These are phyloP conservation scores for Dermochelys coriacea DNA, from an alignment of 2,797 vertebrate species.

Conservation along the genomic window DNA sequence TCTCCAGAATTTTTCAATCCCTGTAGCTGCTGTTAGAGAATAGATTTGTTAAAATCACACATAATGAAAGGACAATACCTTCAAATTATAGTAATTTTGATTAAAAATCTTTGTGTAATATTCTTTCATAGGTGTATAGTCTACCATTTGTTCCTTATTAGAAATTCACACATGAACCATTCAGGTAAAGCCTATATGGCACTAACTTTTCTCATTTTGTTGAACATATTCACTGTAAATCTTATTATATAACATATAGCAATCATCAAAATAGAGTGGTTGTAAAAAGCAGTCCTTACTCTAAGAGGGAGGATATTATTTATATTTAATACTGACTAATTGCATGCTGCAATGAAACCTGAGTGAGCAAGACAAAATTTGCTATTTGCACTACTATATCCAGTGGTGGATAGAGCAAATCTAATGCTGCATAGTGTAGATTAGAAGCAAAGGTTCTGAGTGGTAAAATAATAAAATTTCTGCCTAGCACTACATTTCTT, in stretches of 20 bases:
- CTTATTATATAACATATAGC: not conserved
- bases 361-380: not conserved
- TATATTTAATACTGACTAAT: not conserved
- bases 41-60: not conserved
- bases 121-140: not conserved
- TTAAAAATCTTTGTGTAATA: not conserved
- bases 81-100: not conserved
- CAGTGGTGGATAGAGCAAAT: not conserved
- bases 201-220: not conserved
- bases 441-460: not conserved
- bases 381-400: not conserved
- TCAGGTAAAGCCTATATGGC: not conserved
- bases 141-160: rapidly evolving
- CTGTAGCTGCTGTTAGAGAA: not conserved
- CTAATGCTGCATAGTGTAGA: not conserved
- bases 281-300: not conserved
- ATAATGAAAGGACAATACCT: not conserved
- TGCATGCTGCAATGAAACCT: not conserved
- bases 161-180: not conserved
- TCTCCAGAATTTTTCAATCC: not conserved
- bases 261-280: rapidly evolving
- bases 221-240: not conserved
- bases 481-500: not conserved
- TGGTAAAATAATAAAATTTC: not conserved
- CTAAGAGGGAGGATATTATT: not conserved